phyloP scores from a whole-genome alignment of 2,113 vertebrate genomes.

The Nematolebias whitei region DNA sequence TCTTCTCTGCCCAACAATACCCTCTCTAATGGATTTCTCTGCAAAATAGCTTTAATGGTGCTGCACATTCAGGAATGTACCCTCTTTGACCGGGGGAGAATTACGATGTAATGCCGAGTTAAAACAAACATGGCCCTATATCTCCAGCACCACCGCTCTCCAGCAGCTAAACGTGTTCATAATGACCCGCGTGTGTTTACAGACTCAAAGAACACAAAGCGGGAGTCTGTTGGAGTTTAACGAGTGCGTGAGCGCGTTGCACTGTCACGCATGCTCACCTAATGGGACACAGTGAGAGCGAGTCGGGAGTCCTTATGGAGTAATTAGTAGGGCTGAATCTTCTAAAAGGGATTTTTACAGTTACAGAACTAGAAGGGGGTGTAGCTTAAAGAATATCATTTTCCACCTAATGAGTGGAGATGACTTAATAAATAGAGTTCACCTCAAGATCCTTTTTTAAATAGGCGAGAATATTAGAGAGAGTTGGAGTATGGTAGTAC shows the following conservation, averaged over 20 bases:
- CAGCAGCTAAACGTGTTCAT: constrained; percentile 44
- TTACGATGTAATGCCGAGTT: constrained; percentile 49
- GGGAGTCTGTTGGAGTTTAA: constrained; percentile 71
- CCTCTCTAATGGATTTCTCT: constrained; percentile 43
- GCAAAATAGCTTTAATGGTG: constrained; percentile 42
- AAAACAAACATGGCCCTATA: constrained; percentile 62
- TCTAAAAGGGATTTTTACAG: constrained; percentile 56
- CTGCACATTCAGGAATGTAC: constrained; percentile 44
- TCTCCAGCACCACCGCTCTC: constrained; percentile 51
- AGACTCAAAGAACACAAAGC: constrained; percentile 41
- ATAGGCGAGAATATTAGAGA: constrained; percentile 4
- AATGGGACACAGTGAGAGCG: constrained; percentile 30
- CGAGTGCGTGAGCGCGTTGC: constrained; percentile 38
- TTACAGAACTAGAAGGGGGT: constrained; percentile 24
- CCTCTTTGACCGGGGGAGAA: constrained; percentile 14
- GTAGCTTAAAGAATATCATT: constrained; percentile 10
- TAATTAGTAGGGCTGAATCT: constrained; percentile 63
- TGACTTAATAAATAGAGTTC: constrained; percentile 37
- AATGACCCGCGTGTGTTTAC: constrained; percentile 70
- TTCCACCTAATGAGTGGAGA: constrained; percentile 33
- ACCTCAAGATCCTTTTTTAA: constrained; percentile 18
- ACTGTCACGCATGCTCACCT: constrained; percentile 12
- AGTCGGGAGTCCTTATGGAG: constrained; percentile 33
- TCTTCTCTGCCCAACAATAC: constrained; percentile 32
- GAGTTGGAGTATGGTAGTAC: no score